Evolutionary conservation across 2,113 vertebrate species (phyloP).

Genomic region (Pelodiscus sinensis): DNA sequence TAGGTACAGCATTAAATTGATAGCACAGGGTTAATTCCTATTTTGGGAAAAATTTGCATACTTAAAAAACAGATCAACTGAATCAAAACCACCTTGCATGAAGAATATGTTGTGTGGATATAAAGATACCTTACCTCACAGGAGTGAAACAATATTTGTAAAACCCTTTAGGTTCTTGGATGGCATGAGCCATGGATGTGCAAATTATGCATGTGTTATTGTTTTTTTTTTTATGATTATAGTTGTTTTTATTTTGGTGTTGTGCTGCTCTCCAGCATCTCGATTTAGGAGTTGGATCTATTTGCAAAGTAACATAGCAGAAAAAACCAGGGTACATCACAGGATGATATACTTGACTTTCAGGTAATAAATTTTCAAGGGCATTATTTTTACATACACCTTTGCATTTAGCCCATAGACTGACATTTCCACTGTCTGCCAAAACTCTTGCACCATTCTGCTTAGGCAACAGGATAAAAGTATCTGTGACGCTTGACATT

Average conservation of each 20-base stretch:
- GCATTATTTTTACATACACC: neutral
- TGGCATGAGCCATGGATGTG: neutral
- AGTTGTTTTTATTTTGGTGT: neutral
- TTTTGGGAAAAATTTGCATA: neutral
- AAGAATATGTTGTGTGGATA: neutral
- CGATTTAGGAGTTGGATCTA: neutral
- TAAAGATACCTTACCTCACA: neutral
- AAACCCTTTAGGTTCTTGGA: neutral
- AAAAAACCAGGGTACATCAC: neutral
- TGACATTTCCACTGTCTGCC: neutral
- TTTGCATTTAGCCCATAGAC: neutral
- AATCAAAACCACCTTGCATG: neutral
- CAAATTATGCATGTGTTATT: neutral
- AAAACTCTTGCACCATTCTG: constrained; percentile 30
- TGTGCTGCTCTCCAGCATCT: neutral
- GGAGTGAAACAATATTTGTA: neutral
- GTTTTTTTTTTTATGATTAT: neutral
- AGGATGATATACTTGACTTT: neutral
- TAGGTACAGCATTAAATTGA: neutral
- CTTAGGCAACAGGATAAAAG: constrained; percentile 67
- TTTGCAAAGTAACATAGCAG: neutral
- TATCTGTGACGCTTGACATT: constrained; percentile 48
- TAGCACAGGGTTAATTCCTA: neutral
- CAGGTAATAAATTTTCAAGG: neutral
- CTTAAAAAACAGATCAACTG: neutral